Conservation (phyloP, 1,140 invertebrate genomes). For the Temnothorax curvispinosus region DNA sequence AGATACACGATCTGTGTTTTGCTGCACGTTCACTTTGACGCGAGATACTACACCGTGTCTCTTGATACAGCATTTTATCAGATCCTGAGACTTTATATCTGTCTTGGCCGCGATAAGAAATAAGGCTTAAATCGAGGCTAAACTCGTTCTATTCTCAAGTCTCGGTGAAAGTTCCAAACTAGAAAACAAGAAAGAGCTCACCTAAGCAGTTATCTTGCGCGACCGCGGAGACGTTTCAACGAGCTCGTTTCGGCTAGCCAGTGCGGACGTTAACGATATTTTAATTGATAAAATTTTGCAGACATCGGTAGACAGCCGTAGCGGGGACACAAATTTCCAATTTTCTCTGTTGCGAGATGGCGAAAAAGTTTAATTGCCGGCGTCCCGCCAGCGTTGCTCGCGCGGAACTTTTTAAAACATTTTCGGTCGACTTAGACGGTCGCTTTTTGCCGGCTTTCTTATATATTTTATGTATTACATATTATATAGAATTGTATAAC, state of each 20-base stretch:
- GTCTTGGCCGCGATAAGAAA: background rate
- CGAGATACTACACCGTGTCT: no score
- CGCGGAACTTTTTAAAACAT: constrained; percentile 78
- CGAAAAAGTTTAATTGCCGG: constrained; percentile 80
- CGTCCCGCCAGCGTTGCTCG: constrained; percentile 60
- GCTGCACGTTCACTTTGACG: no score
- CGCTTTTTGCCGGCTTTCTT: constrained; percentile 41
- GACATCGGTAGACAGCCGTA: constrained; percentile 8
- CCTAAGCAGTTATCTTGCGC: constrained; percentile 13
- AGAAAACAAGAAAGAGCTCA: constrained; percentile 17
- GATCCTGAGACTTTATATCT: background rate
- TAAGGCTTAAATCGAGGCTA: background rate
- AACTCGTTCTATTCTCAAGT: constrained; percentile 9
- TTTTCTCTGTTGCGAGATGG: constrained; percentile 71
- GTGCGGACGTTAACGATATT: constrained; percentile 58
- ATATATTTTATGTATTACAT: no score
- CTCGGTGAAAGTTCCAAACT: background rate
- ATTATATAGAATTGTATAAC: constrained; percentile 80
- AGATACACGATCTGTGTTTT: no score
- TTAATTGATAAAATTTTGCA: constrained; percentile 72
- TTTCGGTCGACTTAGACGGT: constrained; percentile 73
- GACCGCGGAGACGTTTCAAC: constrained; percentile 46
- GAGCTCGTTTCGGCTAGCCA: constrained; percentile 22
- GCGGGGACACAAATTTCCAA: constrained; percentile 77
- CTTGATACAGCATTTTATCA: background rate